phyloP scores from a whole-genome alignment of 2,888 invertebrate species.

The Malachius bipustulatus region DNA sequence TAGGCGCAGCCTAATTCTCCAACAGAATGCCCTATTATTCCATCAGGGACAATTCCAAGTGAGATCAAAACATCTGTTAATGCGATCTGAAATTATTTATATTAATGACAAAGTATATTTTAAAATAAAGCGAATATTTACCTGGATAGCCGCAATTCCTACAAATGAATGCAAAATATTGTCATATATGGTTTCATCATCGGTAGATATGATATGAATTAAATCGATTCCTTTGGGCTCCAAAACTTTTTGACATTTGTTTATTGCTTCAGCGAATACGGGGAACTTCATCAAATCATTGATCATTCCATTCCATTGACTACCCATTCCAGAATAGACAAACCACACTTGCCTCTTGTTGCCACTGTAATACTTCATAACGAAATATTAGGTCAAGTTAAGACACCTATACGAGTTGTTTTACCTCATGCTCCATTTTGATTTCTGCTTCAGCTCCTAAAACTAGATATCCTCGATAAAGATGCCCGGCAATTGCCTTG shows the following conservation, averaged over 20 bases:
- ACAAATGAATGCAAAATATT: constrained; percentile 60
- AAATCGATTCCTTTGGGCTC: constrained; percentile 50
- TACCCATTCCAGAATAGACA: constrained; percentile 65
- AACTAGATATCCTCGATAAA: constrained; percentile 51
- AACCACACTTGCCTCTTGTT: constrained; percentile 48
- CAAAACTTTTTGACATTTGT: constrained; percentile 44
- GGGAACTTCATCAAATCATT: constrained; percentile 52
- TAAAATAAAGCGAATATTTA: constrained; percentile 21
- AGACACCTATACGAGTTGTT: no score
- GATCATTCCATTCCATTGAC: constrained; percentile 62
- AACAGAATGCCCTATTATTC: constrained; percentile 79
- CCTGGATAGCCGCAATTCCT: constrained; percentile 57
- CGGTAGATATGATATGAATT: constrained; percentile 44
- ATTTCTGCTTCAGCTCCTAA: constrained; percentile 28
- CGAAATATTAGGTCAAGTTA: background rate
- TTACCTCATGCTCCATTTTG: constrained; percentile 31
- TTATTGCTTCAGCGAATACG: constrained; percentile 51
- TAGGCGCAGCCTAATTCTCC: constrained; percentile 94
- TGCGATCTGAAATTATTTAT: constrained; percentile 26
- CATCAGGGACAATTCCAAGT: constrained; percentile 54
- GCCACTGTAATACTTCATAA: constrained; percentile 31
- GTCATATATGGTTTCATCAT: constrained; percentile 47
- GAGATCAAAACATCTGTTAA: constrained; percentile 45
- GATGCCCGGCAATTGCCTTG: constrained; percentile 44
- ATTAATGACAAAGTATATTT: constrained; percentile 9